A percentile compares a stretch with the other conserved stretches of the same genome.
phyloP scores from a whole-genome alignment of 2,113 vertebrate genomes.

The Lamprotornis superbus region DNA sequence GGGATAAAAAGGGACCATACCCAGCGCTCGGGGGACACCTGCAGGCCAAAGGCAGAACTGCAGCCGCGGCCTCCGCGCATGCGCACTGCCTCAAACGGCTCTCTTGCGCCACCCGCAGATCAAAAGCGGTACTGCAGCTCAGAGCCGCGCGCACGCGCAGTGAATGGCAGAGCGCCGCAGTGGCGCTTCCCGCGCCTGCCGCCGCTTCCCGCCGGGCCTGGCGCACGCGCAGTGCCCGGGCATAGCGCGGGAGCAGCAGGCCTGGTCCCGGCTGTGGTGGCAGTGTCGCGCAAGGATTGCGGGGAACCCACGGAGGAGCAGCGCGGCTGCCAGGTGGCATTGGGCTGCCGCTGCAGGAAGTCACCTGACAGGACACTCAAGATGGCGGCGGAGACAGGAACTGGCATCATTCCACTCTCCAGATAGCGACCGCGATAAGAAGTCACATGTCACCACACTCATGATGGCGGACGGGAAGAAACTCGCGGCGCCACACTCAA shows the following conservation, averaged over 20 bases:
- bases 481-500: background rate
- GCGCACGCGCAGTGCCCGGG: background rate
- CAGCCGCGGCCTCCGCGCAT: fast-evolving
- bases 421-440: fast-evolving
- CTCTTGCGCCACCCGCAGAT: fast-evolving
- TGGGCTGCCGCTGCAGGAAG: background rate
- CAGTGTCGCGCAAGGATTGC: too few relatives aligned
- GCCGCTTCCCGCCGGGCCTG: background rate
- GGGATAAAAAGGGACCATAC: too few relatives aligned
- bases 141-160: background rate
- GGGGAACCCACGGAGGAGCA: background rate
- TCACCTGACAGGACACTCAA: background rate
- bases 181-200: too few relatives aligned
- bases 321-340: fast-evolving
- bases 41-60: fast-evolving
- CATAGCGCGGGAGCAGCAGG: background rate
- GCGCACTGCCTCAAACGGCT: fast-evolving
- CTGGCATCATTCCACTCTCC: background rate
- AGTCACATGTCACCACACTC: fast-evolving
- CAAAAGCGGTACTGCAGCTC: fast-evolving
- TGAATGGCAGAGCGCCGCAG: fast-evolving
- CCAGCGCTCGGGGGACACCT: too few relatives aligned
- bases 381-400: background rate
- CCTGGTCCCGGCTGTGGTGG: background rate
- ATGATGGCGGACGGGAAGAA: background rate